Conservation (phyloP, 92 coral and sea anemone species). For the Phenganax marumi region DNA sequence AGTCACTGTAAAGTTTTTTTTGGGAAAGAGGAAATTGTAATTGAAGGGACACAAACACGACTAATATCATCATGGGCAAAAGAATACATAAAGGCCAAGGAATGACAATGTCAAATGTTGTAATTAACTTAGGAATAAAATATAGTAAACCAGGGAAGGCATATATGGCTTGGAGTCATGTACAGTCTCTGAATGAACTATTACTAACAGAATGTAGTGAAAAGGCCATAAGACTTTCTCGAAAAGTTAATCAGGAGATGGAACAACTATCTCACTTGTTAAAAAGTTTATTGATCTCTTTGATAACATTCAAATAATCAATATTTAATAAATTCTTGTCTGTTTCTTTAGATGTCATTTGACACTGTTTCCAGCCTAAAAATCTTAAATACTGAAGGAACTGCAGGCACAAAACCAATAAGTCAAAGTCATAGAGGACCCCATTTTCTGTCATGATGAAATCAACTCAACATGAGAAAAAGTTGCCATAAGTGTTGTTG, state of each 20-base stretch:
- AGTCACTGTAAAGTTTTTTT: constrained; percentile 47
- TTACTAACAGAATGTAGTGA: constrained; percentile 47
- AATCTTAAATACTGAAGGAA: constrained; percentile 11
- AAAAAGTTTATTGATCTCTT: too few species aligned
- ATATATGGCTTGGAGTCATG: constrained; percentile 57
- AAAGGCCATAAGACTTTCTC: constrained; percentile 22
- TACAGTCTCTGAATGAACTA: constrained; percentile 40
- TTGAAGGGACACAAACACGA: constrained; percentile 64
- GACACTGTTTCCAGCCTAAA: constrained; percentile 6
- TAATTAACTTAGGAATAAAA: constrained; percentile 35
- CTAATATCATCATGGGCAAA: constrained; percentile 54
- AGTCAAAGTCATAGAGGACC: constrained; percentile 9
- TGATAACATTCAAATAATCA: too few species aligned
- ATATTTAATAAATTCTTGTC: background rate
- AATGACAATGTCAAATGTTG: constrained; percentile 44
- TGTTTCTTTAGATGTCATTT: background rate
- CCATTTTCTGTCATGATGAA: constrained; percentile 15
- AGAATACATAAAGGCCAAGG: constrained; percentile 60
- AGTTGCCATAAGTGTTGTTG: background rate
- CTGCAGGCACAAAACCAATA: constrained; percentile 5
- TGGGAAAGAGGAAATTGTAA: constrained; percentile 39
- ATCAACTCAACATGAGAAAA: background rate
- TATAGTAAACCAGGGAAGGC: constrained; percentile 55
- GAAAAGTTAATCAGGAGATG: background rate
- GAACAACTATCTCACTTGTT: background rate